phyloP scores from a whole-genome alignment of 2,113 vertebrate species.

The Australoheros scitulus region DNA sequence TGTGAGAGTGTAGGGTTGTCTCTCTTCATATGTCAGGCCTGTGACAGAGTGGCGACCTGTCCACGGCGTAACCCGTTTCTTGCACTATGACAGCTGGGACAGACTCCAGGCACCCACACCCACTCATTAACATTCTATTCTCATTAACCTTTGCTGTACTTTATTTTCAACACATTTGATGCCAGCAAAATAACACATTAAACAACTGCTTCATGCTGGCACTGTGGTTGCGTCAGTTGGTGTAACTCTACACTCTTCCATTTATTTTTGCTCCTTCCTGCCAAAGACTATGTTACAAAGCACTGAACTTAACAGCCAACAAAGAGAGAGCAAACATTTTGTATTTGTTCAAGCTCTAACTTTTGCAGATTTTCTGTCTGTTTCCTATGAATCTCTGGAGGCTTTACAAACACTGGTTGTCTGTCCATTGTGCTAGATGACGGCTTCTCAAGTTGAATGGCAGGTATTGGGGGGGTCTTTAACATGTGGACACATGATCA shows the following conservation, averaged over 20 bases:
- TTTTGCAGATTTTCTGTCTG: neutral
- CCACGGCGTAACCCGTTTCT: neutral
- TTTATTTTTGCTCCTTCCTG: neutral
- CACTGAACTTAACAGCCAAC: neutral
- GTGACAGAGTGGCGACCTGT: neutral
- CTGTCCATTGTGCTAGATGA: neutral
- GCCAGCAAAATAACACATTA: neutral
- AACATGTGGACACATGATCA: conserved; percentile 3
- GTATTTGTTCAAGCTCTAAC: too few relatives aligned
- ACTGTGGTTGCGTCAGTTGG: neutral
- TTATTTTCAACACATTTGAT: neutral
- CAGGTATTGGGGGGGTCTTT: neutral
- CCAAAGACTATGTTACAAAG: neutral
- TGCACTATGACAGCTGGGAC: neutral
- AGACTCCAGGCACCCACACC: neutral
- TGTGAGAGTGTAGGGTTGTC: neutral
- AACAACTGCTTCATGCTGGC: neutral
- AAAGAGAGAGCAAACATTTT: neutral
- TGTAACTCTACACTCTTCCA: neutral
- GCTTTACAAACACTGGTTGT: neutral
- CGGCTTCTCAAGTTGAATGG: conserved; percentile 31
- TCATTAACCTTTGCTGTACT: neutral
- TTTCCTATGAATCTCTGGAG: neutral
- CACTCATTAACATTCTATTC: neutral
- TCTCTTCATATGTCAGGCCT: neutral